Evolutionary conservation across 2,888 invertebrate genomes (phyloP), one percentile per base, ranked within the genome.

Genomic region (Carpatolechia fugitivella): DNA sequence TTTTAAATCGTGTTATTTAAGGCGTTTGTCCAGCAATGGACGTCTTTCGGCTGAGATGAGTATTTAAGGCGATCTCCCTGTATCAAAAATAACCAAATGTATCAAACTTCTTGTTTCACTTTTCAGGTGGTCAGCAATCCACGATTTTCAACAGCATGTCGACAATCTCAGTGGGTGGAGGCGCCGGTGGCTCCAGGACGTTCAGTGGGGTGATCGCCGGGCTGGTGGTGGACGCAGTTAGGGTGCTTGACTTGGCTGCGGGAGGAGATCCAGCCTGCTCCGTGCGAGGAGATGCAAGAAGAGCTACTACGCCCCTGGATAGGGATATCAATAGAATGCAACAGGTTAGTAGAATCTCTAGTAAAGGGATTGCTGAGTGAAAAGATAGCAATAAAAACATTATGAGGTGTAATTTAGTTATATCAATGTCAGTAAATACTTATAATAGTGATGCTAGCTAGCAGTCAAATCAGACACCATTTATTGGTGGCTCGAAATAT

Each of bases 121-220:
- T 83, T 82, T 3, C 82, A 96, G 97, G 96, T 47, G 97, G 96
- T 11, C 94, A 94, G 63, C 96, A 97, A 65, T 93, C 95, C 48
- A 94, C 93, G 53, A 95, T 97, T 31, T 98, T 98, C 91, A 98
- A 98, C 87, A 95, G 95, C 72, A 97, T 98, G 92, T 95, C 97
- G 1, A 94, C 94, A 44, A 94, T 98, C 40, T 95, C 96, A 66
- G 93, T 98, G 29, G 98, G 98, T 4, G 98, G 98, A 0, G 85
- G 82, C 0, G 63, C 72, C 0, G 94, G 94, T 87, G 94, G 94
- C 59, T 92, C 93, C 51, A 91, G 96, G 38, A 93, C 97, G 1
- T 98, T 97, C 86, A 92, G 94, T 56, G 99, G 98, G 0, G 95
- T 97, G 30, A 92, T 98, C 55, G 95, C 98, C 1, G 99, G 98